Base-by-base conservation (phyloP, 1,140 invertebrate species). In the Andrena cerasifolii region DNA sequence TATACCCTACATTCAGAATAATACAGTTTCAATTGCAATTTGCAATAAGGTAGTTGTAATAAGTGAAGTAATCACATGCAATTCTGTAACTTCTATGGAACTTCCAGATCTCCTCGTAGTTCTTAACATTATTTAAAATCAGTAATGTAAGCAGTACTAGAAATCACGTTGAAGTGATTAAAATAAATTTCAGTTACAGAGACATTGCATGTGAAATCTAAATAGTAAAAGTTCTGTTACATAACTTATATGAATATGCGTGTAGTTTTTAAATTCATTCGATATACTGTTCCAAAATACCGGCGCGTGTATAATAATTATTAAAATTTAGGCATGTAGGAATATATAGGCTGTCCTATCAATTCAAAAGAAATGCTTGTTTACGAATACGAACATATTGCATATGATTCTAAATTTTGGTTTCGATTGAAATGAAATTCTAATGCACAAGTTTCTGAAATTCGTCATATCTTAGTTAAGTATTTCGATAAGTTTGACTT, bases 401-500 rank as follows among this genome's bases (percentile, higher is more conserved):
- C 10, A 33, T 33, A 33, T 33, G 49, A 10, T 58, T 33, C 16
- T 58, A 33, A 51, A 56, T 56, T 31, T 56, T 56, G 14, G 6
- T 12, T 56, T 31, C 18, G 31, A 56, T 16, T 18, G 2, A 28
- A 31, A 31, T 7, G 16, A 18, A 56, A 28, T n/a, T 43, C 18
- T 14, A 45, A 7, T 31, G 26, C 1, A 16, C 58, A 45, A 56
- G 43, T 31, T 21, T 31, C 18, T 56, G 36, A 70, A 70, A 45
- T 45, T 58, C 10, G 31, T 31, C 18, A 45, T 58, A 31, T 47
- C 45, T 58, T 21, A 58, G 56, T 59, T 18, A 24, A 33, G 24
- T 31, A 53, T 53, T 67, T 40, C 31, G 47, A 31, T 47, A 71
- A 58, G 16, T 49, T 47, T 72, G 40, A 56, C 49, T 61, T 72